These are phyloP conservation scores for Gymnogyps californianus DNA, from an alignment of 2,113 vertebrate species.

Conservation along the genomic window DNA sequence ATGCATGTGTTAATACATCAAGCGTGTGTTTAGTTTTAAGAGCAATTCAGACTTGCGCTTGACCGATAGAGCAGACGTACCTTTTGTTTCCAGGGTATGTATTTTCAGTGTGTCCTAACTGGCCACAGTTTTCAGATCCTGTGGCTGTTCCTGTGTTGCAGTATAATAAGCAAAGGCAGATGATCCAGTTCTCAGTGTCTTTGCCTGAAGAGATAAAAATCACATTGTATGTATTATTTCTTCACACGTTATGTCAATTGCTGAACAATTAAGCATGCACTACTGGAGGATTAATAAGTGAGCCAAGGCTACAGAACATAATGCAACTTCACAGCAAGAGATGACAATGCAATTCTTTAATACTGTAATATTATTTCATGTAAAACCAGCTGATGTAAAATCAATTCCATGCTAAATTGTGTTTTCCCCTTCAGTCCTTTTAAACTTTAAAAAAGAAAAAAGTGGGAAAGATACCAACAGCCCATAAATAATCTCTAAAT, in stretches of 20 bases:
- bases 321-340: background rate
- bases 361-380: background rate
- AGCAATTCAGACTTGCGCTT: background rate
- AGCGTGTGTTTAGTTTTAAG: background rate
- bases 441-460: background rate
- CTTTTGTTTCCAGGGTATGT: background rate
- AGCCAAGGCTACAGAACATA: background rate
- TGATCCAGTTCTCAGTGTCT: background rate
- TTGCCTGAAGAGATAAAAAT: constrained; percentile 4
- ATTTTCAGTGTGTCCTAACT: background rate
- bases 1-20: background rate
- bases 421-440: background rate
- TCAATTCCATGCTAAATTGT: background rate
- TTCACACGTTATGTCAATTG: background rate
- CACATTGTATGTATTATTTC: background rate
- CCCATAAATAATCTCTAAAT: background rate
- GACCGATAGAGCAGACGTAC: background rate
- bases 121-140: background rate
- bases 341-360: background rate
- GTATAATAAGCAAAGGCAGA: background rate
- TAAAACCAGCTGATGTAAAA: constrained; percentile 10
- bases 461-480: background rate
- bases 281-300: background rate
- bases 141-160: background rate
- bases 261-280: background rate